These are phyloP conservation scores for Liparis tanakae DNA, from an alignment of 2,797 vertebrate genomes.

Conservation along the genomic window DNA sequence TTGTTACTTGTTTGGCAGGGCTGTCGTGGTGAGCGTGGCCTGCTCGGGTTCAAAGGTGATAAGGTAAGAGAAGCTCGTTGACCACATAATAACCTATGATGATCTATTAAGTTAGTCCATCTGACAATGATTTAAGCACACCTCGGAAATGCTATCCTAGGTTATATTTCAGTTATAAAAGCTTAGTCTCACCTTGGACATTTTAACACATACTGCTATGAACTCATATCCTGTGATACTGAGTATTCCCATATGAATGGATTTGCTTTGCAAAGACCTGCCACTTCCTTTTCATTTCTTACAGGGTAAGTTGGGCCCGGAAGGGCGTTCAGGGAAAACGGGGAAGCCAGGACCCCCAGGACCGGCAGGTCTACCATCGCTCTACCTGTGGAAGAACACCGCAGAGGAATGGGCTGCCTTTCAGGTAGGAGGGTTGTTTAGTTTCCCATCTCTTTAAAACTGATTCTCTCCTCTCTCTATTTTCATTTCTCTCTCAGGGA, in stretches of 20 bases:
- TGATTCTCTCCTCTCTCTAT: background rate
- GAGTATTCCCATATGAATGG: background rate
- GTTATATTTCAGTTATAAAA: conserved; percentile 18
- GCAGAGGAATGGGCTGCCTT: conserved; percentile 88
- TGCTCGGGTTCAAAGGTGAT: conserved; percentile 88
- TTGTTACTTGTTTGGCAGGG: conserved; percentile 80
- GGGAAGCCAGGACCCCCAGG: conserved; percentile 84
- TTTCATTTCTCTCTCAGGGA: background rate
- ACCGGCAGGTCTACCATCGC: conserved; percentile 82
- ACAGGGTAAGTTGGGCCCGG: conserved; percentile 83
- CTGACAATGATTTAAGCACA: conserved; percentile 12
- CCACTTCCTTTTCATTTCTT: background rate
- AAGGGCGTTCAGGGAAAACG: conserved; percentile 77
- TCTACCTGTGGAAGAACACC: conserved; percentile 90
- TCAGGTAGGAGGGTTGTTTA: conserved; percentile 73
- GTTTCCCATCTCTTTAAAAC: background rate
- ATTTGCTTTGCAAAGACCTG: conserved; percentile 12
- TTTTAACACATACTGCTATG: conserved; percentile 16
- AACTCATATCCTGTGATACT: background rate
- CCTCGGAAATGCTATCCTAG: background rate
- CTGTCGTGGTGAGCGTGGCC: conserved; percentile 83
- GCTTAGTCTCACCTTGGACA: conserved; percentile 12
- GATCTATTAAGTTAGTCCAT: conserved; percentile 12
- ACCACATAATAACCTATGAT: conserved; percentile 5
- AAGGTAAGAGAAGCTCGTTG: conserved; percentile 81